Conservation (phyloP, 2,888 invertebrate genomes). For the Drosophila affinis region DNA sequence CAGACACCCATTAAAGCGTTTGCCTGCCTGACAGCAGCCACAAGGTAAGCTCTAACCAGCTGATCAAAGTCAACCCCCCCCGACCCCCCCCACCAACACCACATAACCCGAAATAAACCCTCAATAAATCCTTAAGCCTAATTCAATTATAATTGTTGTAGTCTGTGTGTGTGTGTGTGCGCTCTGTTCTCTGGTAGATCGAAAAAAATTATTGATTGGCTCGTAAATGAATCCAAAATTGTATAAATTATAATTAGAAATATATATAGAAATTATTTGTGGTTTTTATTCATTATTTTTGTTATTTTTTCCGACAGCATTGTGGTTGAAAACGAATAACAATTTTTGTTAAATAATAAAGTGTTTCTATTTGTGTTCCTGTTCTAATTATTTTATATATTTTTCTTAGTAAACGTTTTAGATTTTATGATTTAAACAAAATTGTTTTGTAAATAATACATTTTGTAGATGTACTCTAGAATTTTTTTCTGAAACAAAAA, state of each 20-base stretch:
- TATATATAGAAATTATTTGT: conserved; percentile 21
- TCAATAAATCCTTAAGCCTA: conserved; percentile 4
- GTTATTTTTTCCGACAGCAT: background rate
- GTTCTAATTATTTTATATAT: background rate
- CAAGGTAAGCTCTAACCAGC: conserved; percentile 81
- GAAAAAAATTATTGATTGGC: conserved; percentile 24
- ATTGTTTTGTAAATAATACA: background rate
- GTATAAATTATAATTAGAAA: conserved; percentile 16
- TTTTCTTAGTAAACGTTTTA: background rate
- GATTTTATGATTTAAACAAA: no score
- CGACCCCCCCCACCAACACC: background rate
- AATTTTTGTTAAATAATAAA: background rate
- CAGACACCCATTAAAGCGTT: conserved; percentile 84
- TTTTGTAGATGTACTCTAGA: conserved; percentile 3
- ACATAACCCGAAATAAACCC: conserved; percentile 29
- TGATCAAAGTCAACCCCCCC: conserved; percentile 57
- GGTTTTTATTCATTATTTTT: background rate
- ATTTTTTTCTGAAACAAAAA: background rate
- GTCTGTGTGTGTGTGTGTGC: conserved; percentile 3
- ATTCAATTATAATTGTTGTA: conserved; percentile 37
- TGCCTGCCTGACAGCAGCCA: conserved; percentile 84
- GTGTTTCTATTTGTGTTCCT: background rate
- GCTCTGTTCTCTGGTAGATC: conserved; percentile 3
- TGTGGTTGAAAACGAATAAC: background rate
- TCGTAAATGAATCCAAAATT: conserved; percentile 1